Base-by-base conservation (phyloP, 2,797 vertebrate species). In the Halcyon leucocephala region DNA sequence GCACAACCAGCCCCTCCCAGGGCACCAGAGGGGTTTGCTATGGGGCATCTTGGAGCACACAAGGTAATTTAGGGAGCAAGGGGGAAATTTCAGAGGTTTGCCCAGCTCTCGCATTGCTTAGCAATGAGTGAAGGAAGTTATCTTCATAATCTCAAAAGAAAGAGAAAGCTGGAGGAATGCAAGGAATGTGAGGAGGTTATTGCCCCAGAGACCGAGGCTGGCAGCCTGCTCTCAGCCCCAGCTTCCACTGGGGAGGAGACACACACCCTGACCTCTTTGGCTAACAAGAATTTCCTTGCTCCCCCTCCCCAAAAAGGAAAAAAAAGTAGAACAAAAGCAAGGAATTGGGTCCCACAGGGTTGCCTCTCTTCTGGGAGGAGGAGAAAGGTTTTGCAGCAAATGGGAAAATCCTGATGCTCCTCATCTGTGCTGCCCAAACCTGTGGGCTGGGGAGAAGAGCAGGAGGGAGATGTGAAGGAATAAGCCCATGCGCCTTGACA, bases 101-200 rank as follows among this genome's bases (percentile, higher is more conserved):
- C 69, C 6, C 6, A 67, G 69, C 71, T 62, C 31, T 83, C 0
- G 0, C 12, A 95, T 76, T 82, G 83, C 86, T 96, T 85, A 87
- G 92, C 94, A 89, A 87, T 91, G 82, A 87, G 86, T 94, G 93
- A 93, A 95, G 91, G 95, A 95, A 97, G 93, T 95, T 94, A 95
- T 94, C 95, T 96, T 93, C 91, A 95, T 95, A 96, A 96, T 97
- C 95, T 96, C 93, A 60, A 82, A 94, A 95, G 95, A 96, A 96
- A 96, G 95, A 95, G 91, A 96, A 95, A 94, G 95, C 88, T 77
- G 70, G 12, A 96, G 37, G 95, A 95, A 97, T 97, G 94, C 9
- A 19, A 95, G 83, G 95, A 97, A 97, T 96, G 94, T 12, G 5
- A 70, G 70, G 85, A 95, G 96, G 91, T 96, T 95, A 97, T 93